phyloP scores from a whole-genome alignment of 2,888 invertebrate species.

The Aphidius colemani region DNA sequence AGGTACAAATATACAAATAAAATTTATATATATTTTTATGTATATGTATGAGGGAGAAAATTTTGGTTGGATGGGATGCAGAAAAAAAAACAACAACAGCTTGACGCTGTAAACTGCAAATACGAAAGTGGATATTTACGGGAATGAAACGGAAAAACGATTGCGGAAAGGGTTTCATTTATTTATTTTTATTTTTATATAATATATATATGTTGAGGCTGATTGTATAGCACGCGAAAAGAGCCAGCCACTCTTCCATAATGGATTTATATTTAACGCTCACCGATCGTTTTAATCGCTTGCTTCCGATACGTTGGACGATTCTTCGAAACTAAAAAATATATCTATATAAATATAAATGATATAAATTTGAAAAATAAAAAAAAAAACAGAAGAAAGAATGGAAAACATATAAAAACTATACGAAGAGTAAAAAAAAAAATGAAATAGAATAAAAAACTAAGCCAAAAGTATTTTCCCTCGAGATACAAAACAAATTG shows the following conservation, averaged over 20 bases:
- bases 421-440: neutral
- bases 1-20: too few relatives aligned
- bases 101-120: neutral
- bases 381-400: neutral
- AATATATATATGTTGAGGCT: neutral
- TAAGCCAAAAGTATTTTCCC: conserved; percentile 2
- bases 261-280: conserved; percentile 23
- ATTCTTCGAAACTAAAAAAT: neutral
- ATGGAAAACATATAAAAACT: too few relatives aligned
- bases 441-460: neutral
- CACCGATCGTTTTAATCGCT: conserved; percentile 17
- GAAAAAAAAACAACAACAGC: too few relatives aligned
- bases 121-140: neutral
- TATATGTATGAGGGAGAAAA: too few relatives aligned
- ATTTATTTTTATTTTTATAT: neutral
- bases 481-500: conserved; percentile 11
- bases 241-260: conserved; percentile 16
- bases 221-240: neutral
- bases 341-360: neutral
- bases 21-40: neutral
- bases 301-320: conserved; percentile 9
- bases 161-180: neutral
- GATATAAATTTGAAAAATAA: neutral
- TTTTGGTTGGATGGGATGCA: too few relatives aligned
- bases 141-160: neutral